Percentiles rank a stretch among this genome's conserved stretches.
These are phyloP conservation scores for Pterocles burchelli DNA, from an alignment of 2,113 vertebrate genomes.

Conservation along the genomic window DNA sequence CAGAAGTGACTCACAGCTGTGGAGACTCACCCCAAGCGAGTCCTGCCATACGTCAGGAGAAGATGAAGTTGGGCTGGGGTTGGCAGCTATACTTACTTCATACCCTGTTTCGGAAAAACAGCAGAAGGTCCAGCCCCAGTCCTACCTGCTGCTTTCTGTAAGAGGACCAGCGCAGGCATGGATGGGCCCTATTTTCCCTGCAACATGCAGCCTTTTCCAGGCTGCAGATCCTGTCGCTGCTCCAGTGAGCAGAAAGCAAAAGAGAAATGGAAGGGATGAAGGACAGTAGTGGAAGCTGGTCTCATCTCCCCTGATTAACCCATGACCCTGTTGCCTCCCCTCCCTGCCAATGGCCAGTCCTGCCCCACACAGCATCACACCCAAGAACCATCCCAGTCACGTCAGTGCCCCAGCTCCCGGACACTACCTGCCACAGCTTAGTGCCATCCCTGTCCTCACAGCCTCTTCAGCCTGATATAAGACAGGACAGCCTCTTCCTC, in stretches of 20 bases:
- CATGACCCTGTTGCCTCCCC: background rate
- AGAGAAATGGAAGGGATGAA: background rate
- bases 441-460: too few species aligned
- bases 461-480: background rate
- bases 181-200: background rate
- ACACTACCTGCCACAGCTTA: background rate
- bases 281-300: background rate
- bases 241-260: background rate
- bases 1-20: background rate
- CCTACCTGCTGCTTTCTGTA: background rate
- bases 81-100: background rate
- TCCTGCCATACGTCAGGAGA: background rate
- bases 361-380: background rate
- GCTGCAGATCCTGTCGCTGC: background rate
- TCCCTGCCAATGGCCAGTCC: background rate
- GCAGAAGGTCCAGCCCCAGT: background rate
- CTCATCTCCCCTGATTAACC: background rate
- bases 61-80: background rate
- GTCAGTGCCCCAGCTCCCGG: background rate
- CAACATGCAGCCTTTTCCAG: background rate
- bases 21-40: background rate
- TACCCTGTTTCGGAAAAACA: background rate
- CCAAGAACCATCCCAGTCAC: background rate
- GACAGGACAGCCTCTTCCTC: background rate
- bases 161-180: background rate